Base-by-base conservation (phyloP, 2,113 vertebrate genomes). In the Macroglossus sobrinus region DNA sequence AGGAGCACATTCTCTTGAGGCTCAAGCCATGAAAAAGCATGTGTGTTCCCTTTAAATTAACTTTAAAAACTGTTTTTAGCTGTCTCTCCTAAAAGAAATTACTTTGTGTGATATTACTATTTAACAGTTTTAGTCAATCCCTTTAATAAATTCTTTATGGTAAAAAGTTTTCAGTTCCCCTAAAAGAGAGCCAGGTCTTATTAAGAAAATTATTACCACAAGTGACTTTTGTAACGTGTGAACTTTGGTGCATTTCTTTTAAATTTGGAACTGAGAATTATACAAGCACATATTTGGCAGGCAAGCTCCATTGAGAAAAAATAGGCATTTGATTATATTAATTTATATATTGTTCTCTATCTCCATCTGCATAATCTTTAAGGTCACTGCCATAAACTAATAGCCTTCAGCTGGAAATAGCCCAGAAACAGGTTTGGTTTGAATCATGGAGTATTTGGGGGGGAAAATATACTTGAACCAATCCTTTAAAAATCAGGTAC, bases 261-360 rank as follows among this genome's bases (percentile, higher is more conserved):
- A 80, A 53, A 89, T 94, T 69, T 74, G 79, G 53, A 92, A 80
- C 30, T 86, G 30, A 96, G 81, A 94, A 71, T 82, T 76, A 82
- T 53, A 50, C 43, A 85, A 76, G 80, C 45, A 76, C 14, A 75
- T 63, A 91, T 80, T 50, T 89, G 66, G 91, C 91, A 96, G 24
- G 84, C 50, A 75, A 91, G 64, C 26, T 68, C 78, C 71, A 63
- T 2, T 69, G 50, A 88, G 72, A 81, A 93, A 80, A 71, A 61
- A 43, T 30, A 91, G 88, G 53, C 26, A 79, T 24, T 71, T 95
- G 61, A 45, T 63, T 63, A 40, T 24, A 30, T 50, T 79, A 88
- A 89, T 85, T 94, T 71, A 93, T 28, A 40, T 13, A 47, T 69
- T 80, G 72, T 74, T 92, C 53, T 76, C 35, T 79, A 43, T 79